Base-by-base conservation (phyloP, 2,797 vertebrate genomes). In the Chelidonichthys spinosus region DNA sequence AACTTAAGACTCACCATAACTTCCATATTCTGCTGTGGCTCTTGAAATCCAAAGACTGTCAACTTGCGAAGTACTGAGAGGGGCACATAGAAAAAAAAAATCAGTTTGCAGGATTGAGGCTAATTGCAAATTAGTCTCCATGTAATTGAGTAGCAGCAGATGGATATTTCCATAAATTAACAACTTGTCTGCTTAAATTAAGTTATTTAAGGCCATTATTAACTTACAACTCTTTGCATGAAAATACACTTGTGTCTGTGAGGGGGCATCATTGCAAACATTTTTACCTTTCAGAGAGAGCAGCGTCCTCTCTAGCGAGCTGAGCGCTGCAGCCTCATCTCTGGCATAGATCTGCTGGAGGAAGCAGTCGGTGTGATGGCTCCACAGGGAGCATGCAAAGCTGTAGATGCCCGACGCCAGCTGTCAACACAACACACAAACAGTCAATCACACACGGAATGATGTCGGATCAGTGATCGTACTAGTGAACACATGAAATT, bases 341-440 rank as follows among this genome's bases (percentile, higher is more conserved):
- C 95, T 94, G 67, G 93, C 75, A 77, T 84, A 96, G 88, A 97
- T 92, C 54, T 97, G 96, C 83, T 96, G 97, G 61, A 99, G 95
- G 92, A 98, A 99, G 50, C 94, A 96, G 90, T 99, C 97, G 0
- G 96, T 98, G 90, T 99, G 97, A 91, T 99, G 97, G 93, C 96
- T 98, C 97, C 98, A 99, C 72, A 99, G 94, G 86, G 96, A 98
- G 87, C 96, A 98, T 0, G 96, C 95, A 89, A 99, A 99, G 91
- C 93, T 96, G 93, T 98, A 99, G 93, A 99, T 97, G 87, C 95
- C 96, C 43, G 97, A 97, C 6, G 98, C 94, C 91, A 99, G 94
- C 98, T 99, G 92, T 47, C 92, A 92, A 93, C 50, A 89, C 5
- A 83, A 46, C 50, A 33, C 6, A 53, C 15, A 53, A 72, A 72